phyloP scores from a whole-genome alignment of 1,140 invertebrate species.

The Camponotus pennsylvanicus region DNA sequence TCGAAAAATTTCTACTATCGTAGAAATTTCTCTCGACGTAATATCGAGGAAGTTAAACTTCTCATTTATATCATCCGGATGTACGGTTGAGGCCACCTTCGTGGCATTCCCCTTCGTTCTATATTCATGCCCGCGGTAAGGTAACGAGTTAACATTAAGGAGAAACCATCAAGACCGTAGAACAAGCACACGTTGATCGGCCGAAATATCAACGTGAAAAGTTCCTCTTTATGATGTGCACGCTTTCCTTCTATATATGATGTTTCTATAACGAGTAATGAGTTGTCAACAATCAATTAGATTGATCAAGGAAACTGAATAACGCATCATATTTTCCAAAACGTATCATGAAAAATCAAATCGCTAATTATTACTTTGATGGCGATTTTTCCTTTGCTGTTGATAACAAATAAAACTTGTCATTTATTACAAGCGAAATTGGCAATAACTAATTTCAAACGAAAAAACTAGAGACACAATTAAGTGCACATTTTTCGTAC shows the following conservation, averaged over 20 bases:
- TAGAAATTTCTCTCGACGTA: slow-evolving; percentile 31
- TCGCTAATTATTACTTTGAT: not conserved
- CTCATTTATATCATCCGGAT: slow-evolving; percentile 77
- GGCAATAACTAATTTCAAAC: not conserved
- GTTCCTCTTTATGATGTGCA: not conserved
- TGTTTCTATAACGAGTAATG: not conserved
- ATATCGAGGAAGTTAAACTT: slow-evolving; percentile 72
- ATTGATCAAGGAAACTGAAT: not conserved
- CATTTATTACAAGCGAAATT: not conserved
- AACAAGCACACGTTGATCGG: slow-evolving; percentile 59
- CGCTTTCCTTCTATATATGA: not conserved
- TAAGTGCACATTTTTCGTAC: not conserved
- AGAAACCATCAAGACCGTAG: slow-evolving; percentile 65
- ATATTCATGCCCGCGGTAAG: slow-evolving; percentile 72
- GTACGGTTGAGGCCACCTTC: slow-evolving; percentile 76
- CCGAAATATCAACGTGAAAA: slow-evolving; percentile 40
- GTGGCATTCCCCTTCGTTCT: slow-evolving; percentile 76
- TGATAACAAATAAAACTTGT: not conserved
- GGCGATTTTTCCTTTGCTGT: not conserved
- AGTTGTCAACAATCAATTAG: slow-evolving; percentile 18
- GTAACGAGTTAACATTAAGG: slow-evolving; percentile 73
- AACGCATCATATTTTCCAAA: not conserved
- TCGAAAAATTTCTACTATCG: not conserved
- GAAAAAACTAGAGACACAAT: not conserved
- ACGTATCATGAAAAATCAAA: not conserved